Conservation (phyloP, 2,797 vertebrate species). For the Zalophus californianus region DNA sequence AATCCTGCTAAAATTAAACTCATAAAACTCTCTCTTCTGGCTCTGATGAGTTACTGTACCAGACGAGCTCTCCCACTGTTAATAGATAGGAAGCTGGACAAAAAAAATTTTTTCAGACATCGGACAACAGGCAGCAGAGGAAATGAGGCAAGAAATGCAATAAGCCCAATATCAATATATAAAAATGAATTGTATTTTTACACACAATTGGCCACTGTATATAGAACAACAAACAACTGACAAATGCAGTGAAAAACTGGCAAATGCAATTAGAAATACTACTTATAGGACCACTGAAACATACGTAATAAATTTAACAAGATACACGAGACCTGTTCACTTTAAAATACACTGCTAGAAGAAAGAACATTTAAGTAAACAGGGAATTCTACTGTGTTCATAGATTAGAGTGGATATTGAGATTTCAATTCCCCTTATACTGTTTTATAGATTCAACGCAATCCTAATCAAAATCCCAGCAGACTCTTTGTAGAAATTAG, state of each 20-base stretch:
- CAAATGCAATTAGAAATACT: neutral
- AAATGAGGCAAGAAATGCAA: neutral
- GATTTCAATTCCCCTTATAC: neutral
- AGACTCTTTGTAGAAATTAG: neutral
- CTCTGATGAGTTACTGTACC: neutral
- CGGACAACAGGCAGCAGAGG: neutral
- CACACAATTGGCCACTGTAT: neutral
- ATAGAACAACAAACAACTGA: neutral
- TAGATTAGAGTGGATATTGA: neutral
- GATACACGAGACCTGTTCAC: neutral
- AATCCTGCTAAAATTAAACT: neutral
- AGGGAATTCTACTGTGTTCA: neutral
- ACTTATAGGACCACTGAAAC: neutral
- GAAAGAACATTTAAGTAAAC: neutral
- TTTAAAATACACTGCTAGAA: neutral
- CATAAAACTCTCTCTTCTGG: neutral
- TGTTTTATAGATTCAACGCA: neutral
- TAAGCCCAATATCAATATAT: neutral
- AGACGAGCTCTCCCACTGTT: neutral
- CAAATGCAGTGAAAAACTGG: neutral
- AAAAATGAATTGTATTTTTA: constrained; percentile 1
- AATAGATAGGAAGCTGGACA: neutral
- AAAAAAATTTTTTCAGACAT: neutral
- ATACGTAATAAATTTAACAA: neutral
- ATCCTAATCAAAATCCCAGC: neutral